Base-by-base conservation (phyloP, 37 sponge, comb jelly and placozoan genomes). In the Geodia barretti region DNA sequence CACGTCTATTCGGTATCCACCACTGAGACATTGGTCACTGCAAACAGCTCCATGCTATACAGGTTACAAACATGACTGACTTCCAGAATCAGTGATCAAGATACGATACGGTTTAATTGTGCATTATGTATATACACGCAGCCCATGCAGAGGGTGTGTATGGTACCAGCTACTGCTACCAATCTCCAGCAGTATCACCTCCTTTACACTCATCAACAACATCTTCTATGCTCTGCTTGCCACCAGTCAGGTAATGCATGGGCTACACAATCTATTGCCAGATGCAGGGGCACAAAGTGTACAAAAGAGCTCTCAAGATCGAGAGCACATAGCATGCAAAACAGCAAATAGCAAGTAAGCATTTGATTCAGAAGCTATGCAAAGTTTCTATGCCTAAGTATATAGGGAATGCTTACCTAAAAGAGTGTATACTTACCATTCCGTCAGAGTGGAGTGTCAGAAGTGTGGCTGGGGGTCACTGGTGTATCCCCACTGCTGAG, bases 61-160 rank as follows among this genome's bases (percentile, higher is more conserved):
- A 77, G 77, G 77, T 77, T 38, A 47, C 54, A 47, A 47, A 47
- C 54, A 47, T 47, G 54, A 47, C 14, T n/a, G n/a, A n/a, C n/a
- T n/a, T n/a, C n/a, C n/a, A n/a, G n/a, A 47, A 7, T 47, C 14
- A 14, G 54, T 7, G 54, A 47, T 7, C 11, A 14, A 47, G 54
- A 47, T 47, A 17, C 14, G 54, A 47, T 47, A 47, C n/a, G n/a
- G n/a, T n/a, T n/a, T n/a, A n/a, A n/a, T 19, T 19, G 11, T 11
- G 60, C 19, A 58, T 58, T 20, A 58, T 58, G 60, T 58, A 58
- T 58, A 20, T 58, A 28, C 67, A 65, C n/a, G 7, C 70, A 74
- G 75, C 33, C 75, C 75, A 59, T 41, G 41, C 60, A 74, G 60
- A 58, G 60, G 60, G 1, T 41, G 19, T 7, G 30, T n/a, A 2